A percentile compares a stretch with the other conserved stretches of the same genome.
Conservation (phyloP, 2,888 invertebrate species). For the Ochropleura plecta region DNA sequence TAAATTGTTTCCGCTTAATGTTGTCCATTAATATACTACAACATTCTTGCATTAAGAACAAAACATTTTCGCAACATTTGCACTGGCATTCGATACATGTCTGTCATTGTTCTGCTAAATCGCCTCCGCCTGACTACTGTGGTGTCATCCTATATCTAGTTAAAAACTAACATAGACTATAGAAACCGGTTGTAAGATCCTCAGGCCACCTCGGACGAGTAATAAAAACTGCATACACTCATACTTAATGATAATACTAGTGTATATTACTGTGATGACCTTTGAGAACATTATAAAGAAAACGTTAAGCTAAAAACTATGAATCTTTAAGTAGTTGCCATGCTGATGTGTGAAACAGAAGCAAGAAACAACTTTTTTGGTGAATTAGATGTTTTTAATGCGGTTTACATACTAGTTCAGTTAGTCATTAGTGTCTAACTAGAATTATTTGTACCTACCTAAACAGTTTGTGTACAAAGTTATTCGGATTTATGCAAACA, state of each 20-base stretch:
- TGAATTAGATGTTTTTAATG: background rate
- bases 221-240: slow-evolving; percentile 62
- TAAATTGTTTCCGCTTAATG: slow-evolving; percentile 37
- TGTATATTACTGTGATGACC: slow-evolving; percentile 60
- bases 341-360: background rate
- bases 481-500: slow-evolving; percentile 20
- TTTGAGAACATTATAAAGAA: slow-evolving; percentile 41
- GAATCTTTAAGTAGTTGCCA: slow-evolving; percentile 15
- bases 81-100: background rate
- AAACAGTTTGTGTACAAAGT: slow-evolving; percentile 3
- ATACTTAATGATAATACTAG: slow-evolving; percentile 54
- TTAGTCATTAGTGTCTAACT: background rate
- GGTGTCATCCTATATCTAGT: slow-evolving; percentile 32
- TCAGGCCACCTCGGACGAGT: slow-evolving; percentile 45
- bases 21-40: slow-evolving; percentile 10
- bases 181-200: slow-evolving; percentile 62
- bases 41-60: slow-evolving; percentile 31
- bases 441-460: background rate
- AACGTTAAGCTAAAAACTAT: slow-evolving; percentile 20
- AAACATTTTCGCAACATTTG: background rate
- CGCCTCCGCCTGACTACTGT: slow-evolving; percentile 17
- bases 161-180: slow-evolving; percentile 50
- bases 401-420: slow-evolving; percentile 3
- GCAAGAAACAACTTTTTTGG: background rate
- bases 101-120: background rate